Evolutionary conservation across 2,888 invertebrate species (phyloP), one percentile per base, ranked within the genome.

Genomic region (Amblyjoppa fuscipennis): DNA sequence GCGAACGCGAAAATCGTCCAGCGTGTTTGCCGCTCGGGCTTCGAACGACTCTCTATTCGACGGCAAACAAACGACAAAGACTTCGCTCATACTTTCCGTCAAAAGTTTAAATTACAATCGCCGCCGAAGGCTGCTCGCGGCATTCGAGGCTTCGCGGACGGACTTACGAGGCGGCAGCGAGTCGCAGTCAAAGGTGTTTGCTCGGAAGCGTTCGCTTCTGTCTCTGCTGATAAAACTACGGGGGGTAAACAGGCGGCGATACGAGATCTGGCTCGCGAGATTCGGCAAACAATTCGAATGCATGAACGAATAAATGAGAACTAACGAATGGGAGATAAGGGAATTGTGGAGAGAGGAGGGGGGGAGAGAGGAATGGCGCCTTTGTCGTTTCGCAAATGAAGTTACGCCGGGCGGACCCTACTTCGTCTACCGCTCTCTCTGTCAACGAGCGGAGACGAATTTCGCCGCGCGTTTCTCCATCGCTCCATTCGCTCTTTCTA

Each of bases 331-430:
- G 38, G 68, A 85, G 69, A 81, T 81, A 34, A 38, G 28, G 71
- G 64, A 59, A 49, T 56, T 51, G 41, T 41, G 73, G 45, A 61
- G 34, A 45, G 75, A 5, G 34, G 68, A 74, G 66, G 11, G 74
- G 34, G 61, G 11, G 3, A 11, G 34, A 6, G 13, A 16, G 9
- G 61, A 5, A 7, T 51, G 28, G 78, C 53, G 82, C 79, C 75
- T 85, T 85, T 85, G 85, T 85, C 85, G 85, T 79, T 71, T 85
- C 80, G 85, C 85, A 85, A 85, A 85, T 83, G 85, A 85, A 85
- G 85, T 85, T 77, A 80, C 85, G 76, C 76, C 83, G 66, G 80
- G 83, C 83, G 85, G 68, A 74, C 11, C 34, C 75, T 74, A 74
- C 73, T 83, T 80, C 83, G 83, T 83, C 85, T 70, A 77, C 56